These are phyloP conservation scores for Aphaenogaster floridana DNA, from an alignment of 1,140 invertebrate species.

Conservation along the genomic window DNA sequence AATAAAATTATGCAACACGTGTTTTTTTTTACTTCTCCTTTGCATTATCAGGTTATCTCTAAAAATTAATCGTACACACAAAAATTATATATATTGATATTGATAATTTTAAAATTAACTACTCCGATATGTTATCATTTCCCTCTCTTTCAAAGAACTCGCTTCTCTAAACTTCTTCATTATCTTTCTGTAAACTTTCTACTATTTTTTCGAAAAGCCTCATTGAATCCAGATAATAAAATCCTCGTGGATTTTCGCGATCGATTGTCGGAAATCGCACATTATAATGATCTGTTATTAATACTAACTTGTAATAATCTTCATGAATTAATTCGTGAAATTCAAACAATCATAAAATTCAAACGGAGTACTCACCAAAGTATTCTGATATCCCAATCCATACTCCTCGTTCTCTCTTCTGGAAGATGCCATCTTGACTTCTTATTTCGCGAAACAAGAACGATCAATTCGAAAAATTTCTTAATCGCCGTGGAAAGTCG, in stretches of 20 bases:
- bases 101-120: not conserved
- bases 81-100: not conserved
- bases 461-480: slow-evolving; percentile 43
- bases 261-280: not conserved
- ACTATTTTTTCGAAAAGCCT: not conserved
- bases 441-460: slow-evolving; percentile 27
- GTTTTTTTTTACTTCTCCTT: not conserved
- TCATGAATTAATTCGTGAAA: not conserved
- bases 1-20: slow-evolving; percentile 18
- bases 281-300: not conserved
- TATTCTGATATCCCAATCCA: slow-evolving; percentile 93
- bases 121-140: not conserved
- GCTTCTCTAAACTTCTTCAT: not conserved
- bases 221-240: not conserved
- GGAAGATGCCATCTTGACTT: slow-evolving; percentile 76
- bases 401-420: slow-evolving; percentile 87
- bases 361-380: slow-evolving; percentile 90
- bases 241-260: not conserved
- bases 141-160: not conserved
- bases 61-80: not conserved
- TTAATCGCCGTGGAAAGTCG: not conserved
- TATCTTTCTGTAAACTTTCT: not conserved
- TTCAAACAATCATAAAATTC: not conserved
- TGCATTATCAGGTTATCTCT: not conserved
- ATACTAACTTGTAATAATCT: not conserved